Evolutionary conservation across 2,797 vertebrate species (phyloP), one percentile per base, ranked within the genome.

Genomic region (Hoplostethus atlanticus): DNA sequence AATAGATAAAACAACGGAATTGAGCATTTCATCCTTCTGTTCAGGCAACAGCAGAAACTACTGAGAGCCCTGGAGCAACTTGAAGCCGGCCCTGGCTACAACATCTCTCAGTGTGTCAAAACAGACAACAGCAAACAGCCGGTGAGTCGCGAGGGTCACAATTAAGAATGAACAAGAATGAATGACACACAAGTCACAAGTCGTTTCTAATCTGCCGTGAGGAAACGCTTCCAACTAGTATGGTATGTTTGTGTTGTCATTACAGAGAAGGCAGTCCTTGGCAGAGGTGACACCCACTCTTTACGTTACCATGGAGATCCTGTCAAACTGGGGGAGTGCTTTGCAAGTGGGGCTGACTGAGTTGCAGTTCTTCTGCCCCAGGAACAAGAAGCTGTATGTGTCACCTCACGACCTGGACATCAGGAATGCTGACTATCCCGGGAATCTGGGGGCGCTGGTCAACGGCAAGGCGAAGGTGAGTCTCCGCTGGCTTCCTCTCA

Each of bases 221-320:
- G n/a, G 42, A 28, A n/a, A 21, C 42, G 25, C 47, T 4, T 31
- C 17, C 64, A 3, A 72, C 31, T 17, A 34, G 44, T 15, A 47
- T 40, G 42, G 40, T 73, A 11, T 34, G 13, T 17, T 75, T 53
- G 64, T 70, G 63, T 78, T 84, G 52, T 61, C 55, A 30, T 79
- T 64, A 59, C 92, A 94, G 94, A 86, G 61, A 79, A 76, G 66
- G 44, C 85, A 62, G 48, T 64, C 81, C 8, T 84, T 87, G 5
- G 52, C 85, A 1, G 94, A 95, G 47, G 80, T 95, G 60, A 88
- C 74, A 5, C 94, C 97, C n/a, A 92, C 95, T 1, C 64, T 97
- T 68, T 97, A 96, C 3, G 94, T 99, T 67, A 98, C 97, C 36
- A 95, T 99, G 95, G 97, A 99, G 84, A 96, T 99, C 86, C 89